phyloP scores from a whole-genome alignment of 2,797 vertebrate species.

The Threskiornis aethiopicus region DNA sequence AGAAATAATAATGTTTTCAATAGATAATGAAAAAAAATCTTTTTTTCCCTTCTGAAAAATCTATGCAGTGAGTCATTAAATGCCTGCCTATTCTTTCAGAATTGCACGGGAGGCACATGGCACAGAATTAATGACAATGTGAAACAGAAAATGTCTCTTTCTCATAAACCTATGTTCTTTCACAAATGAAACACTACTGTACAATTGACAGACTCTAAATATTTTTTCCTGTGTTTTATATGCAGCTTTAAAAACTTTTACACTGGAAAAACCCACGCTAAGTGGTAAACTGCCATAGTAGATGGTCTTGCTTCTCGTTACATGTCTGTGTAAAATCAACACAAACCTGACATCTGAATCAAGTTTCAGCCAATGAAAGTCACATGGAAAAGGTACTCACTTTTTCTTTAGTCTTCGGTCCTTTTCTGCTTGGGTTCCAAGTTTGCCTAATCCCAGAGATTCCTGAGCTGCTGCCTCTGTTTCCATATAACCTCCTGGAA shows the following conservation, averaged over 20 bases:
- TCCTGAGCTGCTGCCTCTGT: conserved; percentile 90
- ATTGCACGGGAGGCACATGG: not conserved
- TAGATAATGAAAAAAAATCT: not conserved
- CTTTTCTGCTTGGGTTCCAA: conserved; percentile 98
- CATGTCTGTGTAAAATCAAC: not conserved
- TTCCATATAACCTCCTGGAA: conserved; percentile 88
- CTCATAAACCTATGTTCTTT: not conserved
- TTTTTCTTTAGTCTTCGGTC: conserved; percentile 98
- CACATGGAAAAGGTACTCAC: conserved; percentile 77
- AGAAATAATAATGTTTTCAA: conserved; percentile 39
- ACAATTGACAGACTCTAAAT: not conserved
- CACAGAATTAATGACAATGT: not conserved
- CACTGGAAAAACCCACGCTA: not conserved
- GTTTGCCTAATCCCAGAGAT: conserved; percentile 87
- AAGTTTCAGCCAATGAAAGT: not conserved
- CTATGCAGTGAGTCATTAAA: not conserved
- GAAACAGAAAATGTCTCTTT: not conserved
- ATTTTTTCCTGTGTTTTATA: not conserved
- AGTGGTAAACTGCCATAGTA: not conserved
- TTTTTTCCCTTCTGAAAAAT: not conserved
- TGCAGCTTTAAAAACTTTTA: not conserved
- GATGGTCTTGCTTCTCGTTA: not conserved
- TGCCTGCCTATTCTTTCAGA: not conserved
- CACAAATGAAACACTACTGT: not conserved
- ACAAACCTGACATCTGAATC: not conserved